These are phyloP conservation scores for Tetramorium alpestre DNA, from an alignment of 1,140 invertebrate genomes.

Conservation along the genomic window DNA sequence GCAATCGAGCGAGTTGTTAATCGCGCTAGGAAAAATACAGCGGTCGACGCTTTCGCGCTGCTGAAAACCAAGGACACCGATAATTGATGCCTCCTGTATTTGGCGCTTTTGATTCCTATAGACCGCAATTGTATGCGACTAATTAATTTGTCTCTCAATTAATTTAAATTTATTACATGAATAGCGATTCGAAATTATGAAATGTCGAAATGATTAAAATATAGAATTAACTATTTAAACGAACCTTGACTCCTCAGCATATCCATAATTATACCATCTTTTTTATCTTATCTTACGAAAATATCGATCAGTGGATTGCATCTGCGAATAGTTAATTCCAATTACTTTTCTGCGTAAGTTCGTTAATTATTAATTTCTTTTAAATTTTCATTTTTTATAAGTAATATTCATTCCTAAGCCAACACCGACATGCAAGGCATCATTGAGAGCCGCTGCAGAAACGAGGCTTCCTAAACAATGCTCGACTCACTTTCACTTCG, in stretches of 20 bases:
- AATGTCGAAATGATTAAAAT: neutral
- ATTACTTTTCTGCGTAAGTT: neutral
- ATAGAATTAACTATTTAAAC: neutral
- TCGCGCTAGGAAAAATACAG: conserved; percentile 31
- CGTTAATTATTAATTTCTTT: neutral
- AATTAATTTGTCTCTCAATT: neutral
- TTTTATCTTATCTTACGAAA: neutral
- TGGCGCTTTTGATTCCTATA: conserved; percentile 7
- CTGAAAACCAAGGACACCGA: conserved; percentile 21
- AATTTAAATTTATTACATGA: conserved; percentile 28
- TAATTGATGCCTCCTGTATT: conserved; percentile 5
- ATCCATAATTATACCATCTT: neutral
- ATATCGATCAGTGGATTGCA: neutral
- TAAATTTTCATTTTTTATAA: neutral
- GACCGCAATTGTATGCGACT: neutral
- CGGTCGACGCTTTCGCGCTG: neutral
- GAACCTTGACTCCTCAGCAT: neutral
- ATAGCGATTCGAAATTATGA: neutral
- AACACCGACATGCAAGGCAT: neutral
- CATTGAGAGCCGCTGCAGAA: conserved; percentile 80
- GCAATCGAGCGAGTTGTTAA: conserved; percentile 21
- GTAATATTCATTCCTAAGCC: conserved; percentile 2
- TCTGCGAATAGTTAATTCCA: neutral
- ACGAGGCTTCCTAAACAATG: conserved; percentile 86
- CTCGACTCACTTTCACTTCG: conserved; percentile 85